Conservation (phyloP, 2,113 vertebrate species). For the Gambusia holbrooki region DNA sequence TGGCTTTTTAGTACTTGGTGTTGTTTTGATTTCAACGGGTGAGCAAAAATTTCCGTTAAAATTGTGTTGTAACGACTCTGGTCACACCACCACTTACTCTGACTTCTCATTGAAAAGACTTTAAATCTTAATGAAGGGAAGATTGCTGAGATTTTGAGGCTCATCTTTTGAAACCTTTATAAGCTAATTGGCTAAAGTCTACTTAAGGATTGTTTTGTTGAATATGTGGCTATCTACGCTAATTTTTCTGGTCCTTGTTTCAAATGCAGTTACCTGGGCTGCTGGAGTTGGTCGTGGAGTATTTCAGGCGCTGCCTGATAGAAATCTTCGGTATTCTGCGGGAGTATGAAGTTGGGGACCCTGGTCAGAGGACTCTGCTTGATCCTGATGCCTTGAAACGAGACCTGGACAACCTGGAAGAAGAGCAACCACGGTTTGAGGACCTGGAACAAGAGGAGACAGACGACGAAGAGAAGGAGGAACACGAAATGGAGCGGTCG, state of each 20-base stretch:
- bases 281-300: conserved; percentile 95
- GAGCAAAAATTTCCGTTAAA: too few species aligned
- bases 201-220: too few species aligned
- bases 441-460: conserved; percentile 79
- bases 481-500: conserved; percentile 22
- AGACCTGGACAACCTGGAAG: conserved; percentile 74
- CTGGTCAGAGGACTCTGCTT: conserved; percentile 93
- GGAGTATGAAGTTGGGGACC: conserved; percentile 97
- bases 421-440: conserved; percentile 80
- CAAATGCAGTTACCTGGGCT: conserved; percentile 90
- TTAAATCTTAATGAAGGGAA: too few species aligned
- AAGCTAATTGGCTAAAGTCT: too few species aligned
- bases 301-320: conserved; percentile 97
- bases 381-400: conserved; percentile 88
- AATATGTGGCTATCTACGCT: background rate
- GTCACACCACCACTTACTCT: too few species aligned
- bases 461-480: conserved; percentile 82
- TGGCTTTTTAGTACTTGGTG: too few species aligned
- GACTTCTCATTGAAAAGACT: too few species aligned
- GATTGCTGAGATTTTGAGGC: too few species aligned
- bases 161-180: too few species aligned
- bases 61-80: too few species aligned
- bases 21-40: too few species aligned
- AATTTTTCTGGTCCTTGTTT: conserved; percentile 14
- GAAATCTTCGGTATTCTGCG: conserved; percentile 98